Evolutionary conservation across 2,113 vertebrate genomes (phyloP), one percentile per base, ranked within the genome.

Genomic region (Athene cunicularia): DNA sequence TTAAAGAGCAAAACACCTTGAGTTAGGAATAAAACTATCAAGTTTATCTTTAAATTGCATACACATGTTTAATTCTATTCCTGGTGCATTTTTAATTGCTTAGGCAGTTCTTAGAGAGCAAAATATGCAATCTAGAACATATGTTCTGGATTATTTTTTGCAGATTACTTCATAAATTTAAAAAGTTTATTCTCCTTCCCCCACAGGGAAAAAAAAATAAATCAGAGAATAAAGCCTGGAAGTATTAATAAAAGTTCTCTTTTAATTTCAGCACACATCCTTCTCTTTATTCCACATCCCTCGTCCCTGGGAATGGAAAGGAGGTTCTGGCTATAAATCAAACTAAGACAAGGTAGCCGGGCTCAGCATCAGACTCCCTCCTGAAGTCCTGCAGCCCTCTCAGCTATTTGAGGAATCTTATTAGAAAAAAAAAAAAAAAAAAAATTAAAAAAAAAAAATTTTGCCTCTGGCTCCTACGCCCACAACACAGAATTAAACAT

Each of bases 251-350:
- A 95, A 97, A 95, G 86, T 97, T 96, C 80, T 91, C 86, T 67
- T 70, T 80, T 41, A 70, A 74, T 94, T 87, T 87, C 56, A 86
- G 73, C 81, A 88, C 82, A 72, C 90, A 95, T 94, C 97, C 88
- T n/a, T 71, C 83, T 94, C 97, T 98, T 97, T 97, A 94, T 96
- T 95, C 95, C n/a, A 86, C 86, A 93, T 64, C 88, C 84, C 92
- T 88, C 6, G 9, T 62, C 93, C 43, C 90, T 20, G 41, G 63
- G 92, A 91, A 95, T 11, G 18, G 93, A 96, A 94, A 92, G 91
- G 79, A 50, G 83, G 55, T 66, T 92, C 58, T 67, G 88, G 86
- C 94, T 75, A 76, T 50, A 68, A 88, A 93, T 76, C 88, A 91
- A 88, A 53, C 82, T 53, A 30, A 77, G 93, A 82, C 93, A 67